These are phyloP conservation scores for Andricus quercusramuli DNA, from an alignment of 2,888 invertebrate genomes.

Conservation along the genomic window DNA sequence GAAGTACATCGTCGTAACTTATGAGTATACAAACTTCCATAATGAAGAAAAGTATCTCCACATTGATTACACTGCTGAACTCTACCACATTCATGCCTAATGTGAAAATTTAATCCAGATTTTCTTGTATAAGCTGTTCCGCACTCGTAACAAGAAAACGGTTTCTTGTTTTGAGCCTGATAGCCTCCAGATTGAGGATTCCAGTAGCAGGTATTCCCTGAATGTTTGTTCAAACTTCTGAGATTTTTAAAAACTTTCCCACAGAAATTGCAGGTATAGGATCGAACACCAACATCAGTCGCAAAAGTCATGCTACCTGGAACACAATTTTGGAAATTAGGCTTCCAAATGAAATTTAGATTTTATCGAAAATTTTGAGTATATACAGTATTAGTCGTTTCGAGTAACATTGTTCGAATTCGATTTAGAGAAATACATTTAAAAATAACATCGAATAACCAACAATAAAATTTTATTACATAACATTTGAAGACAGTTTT, in stretches of 20 bases:
- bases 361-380: background rate
- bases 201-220: slow-evolving; percentile 60
- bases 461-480: background rate
- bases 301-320: slow-evolving; percentile 5
- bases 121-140: slow-evolving; percentile 65
- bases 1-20: slow-evolving; percentile 49
- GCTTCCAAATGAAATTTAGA: background rate
- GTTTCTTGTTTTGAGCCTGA: slow-evolving; percentile 55
- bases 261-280: slow-evolving; percentile 61
- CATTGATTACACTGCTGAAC: slow-evolving; percentile 63
- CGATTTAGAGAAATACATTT: background rate
- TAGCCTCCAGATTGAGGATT: slow-evolving; percentile 63
- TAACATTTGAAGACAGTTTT: background rate
- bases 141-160: slow-evolving; percentile 63
- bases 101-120: slow-evolving; percentile 64
- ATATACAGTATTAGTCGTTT: background rate
- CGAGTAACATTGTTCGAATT: background rate
- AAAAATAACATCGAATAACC: background rate
- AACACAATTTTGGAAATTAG: slow-evolving; percentile 18
- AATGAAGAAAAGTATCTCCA: slow-evolving; percentile 63
- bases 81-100: slow-evolving; percentile 68
- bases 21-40: slow-evolving; percentile 62
- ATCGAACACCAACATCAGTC: slow-evolving; percentile 39
- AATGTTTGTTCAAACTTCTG: slow-evolving; percentile 58
- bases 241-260: slow-evolving; percentile 59